Conservation (phyloP, 2,113 vertebrate species). For the Fukomys damarensis region DNA sequence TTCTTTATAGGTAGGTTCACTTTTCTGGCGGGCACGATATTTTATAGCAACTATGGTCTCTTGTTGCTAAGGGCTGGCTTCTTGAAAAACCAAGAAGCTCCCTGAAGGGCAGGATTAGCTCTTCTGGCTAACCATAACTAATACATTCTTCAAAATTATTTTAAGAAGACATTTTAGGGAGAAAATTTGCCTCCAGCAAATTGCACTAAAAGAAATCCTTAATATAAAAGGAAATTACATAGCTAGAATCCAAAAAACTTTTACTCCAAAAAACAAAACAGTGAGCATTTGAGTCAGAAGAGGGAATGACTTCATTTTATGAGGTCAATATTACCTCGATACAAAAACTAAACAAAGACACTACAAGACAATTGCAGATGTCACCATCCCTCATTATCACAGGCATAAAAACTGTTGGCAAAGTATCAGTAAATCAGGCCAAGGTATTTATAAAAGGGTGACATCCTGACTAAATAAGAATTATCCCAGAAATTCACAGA, state of each 20-base stretch:
- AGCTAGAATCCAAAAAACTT: background rate
- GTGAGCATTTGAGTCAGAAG: background rate
- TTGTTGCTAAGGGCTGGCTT: background rate
- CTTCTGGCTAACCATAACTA: background rate
- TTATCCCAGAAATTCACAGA: background rate
- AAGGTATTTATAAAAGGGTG: background rate
- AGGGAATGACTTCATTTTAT: background rate
- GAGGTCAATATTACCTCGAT: background rate
- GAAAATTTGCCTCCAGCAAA: background rate
- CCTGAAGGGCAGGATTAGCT: background rate
- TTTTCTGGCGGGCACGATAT: background rate
- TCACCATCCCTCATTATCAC: background rate
- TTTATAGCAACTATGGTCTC: background rate
- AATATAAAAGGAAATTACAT: background rate
- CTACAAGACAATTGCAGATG: background rate
- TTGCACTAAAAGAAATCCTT: background rate
- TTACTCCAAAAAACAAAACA: background rate
- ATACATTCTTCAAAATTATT: background rate
- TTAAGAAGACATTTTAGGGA: background rate
- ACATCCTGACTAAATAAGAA: background rate
- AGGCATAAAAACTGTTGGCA: background rate
- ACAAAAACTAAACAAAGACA: slow-evolving; percentile 8
- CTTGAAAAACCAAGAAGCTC: background rate
- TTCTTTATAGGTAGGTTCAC: fast-evolving
- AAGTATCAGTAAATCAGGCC: background rate